These are phyloP conservation scores for Dicrurus megarhynchus DNA, from an alignment of 2,113 vertebrate species.

Conservation along the genomic window DNA sequence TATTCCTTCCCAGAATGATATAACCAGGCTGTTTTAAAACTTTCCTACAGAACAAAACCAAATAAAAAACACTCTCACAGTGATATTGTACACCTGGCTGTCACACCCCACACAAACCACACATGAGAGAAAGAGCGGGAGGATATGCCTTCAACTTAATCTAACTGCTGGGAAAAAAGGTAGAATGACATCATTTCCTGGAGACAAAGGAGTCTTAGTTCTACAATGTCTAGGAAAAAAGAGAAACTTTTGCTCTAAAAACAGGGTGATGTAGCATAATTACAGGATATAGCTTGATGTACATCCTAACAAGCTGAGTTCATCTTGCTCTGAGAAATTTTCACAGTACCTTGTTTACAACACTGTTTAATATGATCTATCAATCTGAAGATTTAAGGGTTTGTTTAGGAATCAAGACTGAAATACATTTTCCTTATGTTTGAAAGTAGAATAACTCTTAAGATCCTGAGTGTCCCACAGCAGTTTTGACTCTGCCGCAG, in stretches of 20 bases:
- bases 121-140: neutral
- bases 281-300: neutral
- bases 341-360: neutral
- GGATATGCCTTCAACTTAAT: neutral
- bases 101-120: neutral
- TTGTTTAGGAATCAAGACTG: neutral
- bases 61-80: neutral
- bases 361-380: neutral
- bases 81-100: neutral
- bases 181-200: neutral
- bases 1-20: neutral
- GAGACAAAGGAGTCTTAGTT: neutral
- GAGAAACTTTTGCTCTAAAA: neutral
- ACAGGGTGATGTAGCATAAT: neutral
- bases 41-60: neutral
- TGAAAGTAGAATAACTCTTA: neutral
- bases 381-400: neutral
- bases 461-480: neutral
- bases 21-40: neutral
- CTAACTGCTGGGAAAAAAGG: neutral
- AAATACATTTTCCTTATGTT: neutral
- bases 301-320: neutral
- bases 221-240: neutral
- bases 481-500: neutral
- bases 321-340: neutral